Conservation (phyloP, 2,113 vertebrate genomes). For the Anguilla japonica region DNA sequence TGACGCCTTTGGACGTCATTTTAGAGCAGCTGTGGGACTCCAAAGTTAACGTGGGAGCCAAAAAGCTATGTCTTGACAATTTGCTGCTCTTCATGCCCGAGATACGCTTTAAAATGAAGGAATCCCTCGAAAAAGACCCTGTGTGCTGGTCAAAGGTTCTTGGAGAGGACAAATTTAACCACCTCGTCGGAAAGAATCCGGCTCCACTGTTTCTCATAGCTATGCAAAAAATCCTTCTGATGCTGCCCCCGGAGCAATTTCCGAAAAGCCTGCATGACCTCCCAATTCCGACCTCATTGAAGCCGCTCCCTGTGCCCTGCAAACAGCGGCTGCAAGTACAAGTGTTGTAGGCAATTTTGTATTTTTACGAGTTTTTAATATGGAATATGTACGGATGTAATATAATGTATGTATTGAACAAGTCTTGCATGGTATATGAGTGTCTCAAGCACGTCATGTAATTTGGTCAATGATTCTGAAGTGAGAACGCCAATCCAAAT, state of each 20-base stretch:
- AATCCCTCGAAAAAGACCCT: slow-evolving; percentile 65
- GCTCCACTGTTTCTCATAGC: slow-evolving; percentile 74
- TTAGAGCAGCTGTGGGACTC: slow-evolving; percentile 77
- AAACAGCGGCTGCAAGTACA: slow-evolving; percentile 27
- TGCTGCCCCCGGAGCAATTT: slow-evolving; percentile 76
- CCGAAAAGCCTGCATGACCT: slow-evolving; percentile 76
- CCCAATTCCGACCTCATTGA: slow-evolving; percentile 79
- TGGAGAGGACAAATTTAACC: slow-evolving; percentile 77
- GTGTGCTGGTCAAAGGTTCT: slow-evolving; percentile 72
- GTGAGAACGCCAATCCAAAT: background rate
- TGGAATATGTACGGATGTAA: background rate
- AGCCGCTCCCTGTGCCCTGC: slow-evolving; percentile 58
- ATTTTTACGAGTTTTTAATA: background rate
- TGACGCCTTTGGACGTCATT: slow-evolving; percentile 78
- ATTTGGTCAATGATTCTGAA: background rate
- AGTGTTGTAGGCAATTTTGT: slow-evolving; percentile 8
- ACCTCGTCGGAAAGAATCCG: slow-evolving; percentile 72
- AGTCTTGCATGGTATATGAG: background rate
- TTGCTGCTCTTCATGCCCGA: slow-evolving; percentile 81
- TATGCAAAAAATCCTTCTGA: slow-evolving; percentile 78
- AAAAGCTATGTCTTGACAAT: slow-evolving; percentile 76
- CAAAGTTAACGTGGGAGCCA: slow-evolving; percentile 62
- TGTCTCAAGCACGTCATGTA: background rate
- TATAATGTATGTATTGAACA: background rate
- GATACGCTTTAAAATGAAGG: slow-evolving; percentile 73